Percentiles rank a stretch among this genome's conserved stretches.
Conservation (phyloP, 2,797 vertebrate genomes). For the Glossophaga mutica region DNA sequence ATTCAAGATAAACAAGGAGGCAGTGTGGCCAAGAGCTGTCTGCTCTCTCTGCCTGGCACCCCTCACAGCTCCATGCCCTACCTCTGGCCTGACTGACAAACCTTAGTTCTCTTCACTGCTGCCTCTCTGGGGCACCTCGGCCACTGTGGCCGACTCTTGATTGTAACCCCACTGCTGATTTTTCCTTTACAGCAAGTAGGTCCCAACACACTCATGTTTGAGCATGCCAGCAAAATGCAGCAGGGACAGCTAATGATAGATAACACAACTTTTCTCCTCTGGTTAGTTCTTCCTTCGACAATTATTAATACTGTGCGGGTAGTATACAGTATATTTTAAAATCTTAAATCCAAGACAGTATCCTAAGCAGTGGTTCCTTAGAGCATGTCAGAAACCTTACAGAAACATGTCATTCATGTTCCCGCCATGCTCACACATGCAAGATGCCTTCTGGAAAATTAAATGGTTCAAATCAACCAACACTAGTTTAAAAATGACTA, state of each 20-base stretch:
- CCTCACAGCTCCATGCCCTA: background rate
- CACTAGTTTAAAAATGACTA: conserved; percentile 9
- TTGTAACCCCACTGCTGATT: background rate
- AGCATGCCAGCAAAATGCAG: background rate
- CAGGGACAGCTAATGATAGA: background rate
- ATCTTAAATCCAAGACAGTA: background rate
- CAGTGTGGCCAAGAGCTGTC: background rate
- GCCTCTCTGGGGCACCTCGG: background rate
- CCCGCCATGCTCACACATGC: background rate
- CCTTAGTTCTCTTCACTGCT: background rate
- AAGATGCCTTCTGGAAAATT: conserved; percentile 18
- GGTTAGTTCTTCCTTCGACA: background rate
- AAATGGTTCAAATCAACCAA: conserved; percentile 35
- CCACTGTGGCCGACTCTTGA: background rate
- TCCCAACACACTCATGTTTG: background rate
- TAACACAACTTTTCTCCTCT: background rate
- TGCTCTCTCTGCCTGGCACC: background rate
- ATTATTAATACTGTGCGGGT: background rate
- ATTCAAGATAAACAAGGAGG: background rate
- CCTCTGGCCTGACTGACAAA: background rate
- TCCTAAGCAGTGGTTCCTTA: background rate
- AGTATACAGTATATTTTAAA: background rate
- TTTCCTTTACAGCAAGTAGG: background rate
- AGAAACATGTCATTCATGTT: background rate
- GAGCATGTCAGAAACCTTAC: background rate